Percentiles rank a stretch among this genome's conserved stretches.
These are phyloP conservation scores for Brachypteracias leptosomus DNA, from an alignment of 2,113 vertebrate species.

Conservation along the genomic window DNA sequence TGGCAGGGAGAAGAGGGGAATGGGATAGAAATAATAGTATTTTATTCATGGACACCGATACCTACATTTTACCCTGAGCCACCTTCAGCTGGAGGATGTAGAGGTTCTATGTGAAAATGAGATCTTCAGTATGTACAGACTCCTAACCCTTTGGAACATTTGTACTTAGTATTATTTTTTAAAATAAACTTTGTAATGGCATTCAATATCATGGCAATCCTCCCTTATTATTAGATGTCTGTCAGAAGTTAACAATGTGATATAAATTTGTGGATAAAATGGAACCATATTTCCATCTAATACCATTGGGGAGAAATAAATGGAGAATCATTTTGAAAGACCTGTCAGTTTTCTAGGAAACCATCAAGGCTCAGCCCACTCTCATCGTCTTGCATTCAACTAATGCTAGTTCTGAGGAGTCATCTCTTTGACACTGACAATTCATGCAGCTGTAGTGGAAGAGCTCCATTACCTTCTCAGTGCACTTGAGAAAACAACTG, in stretches of 20 bases:
- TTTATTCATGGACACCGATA: background rate
- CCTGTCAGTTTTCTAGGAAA: background rate
- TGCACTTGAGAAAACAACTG: background rate
- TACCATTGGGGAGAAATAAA: background rate
- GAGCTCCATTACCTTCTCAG: background rate
- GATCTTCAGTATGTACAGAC: background rate
- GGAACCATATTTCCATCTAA: background rate
- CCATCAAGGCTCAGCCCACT: background rate
- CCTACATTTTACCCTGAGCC: background rate
- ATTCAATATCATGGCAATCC: background rate
- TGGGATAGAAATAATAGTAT: background rate
- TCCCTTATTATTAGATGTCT: background rate
- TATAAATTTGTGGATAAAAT: background rate
- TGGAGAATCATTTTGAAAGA: background rate
- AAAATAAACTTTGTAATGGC: background rate
- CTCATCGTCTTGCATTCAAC: background rate
- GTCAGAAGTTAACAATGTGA: background rate
- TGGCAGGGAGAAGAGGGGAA: background rate
- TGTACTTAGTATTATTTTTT: background rate
- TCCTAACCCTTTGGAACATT: background rate
- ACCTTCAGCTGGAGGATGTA: background rate
- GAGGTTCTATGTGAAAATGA: background rate
- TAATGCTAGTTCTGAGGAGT: background rate
- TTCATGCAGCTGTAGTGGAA: background rate
- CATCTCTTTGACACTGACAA: background rate